These are phyloP conservation scores for Schrankia costaestrigalis DNA, from an alignment of 2,888 invertebrate genomes.

Conservation along the genomic window DNA sequence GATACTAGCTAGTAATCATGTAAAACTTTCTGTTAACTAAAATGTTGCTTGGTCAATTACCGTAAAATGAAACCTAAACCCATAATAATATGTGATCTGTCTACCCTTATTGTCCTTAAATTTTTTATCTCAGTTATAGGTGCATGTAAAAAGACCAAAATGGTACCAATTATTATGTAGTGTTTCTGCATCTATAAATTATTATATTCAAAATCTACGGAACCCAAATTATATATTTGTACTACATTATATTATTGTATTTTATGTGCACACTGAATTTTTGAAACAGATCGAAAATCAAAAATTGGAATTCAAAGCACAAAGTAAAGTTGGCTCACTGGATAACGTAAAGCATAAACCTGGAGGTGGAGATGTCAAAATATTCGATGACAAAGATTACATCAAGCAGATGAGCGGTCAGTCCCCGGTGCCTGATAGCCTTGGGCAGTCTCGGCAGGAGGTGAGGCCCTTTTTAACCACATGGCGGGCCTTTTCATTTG, in stretches of 20 bases:
- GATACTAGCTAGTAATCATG: too few species aligned
- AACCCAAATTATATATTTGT: constrained; percentile 15
- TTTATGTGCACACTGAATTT: constrained; percentile 68
- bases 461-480: constrained; percentile 55
- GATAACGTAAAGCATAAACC: constrained; percentile 95
- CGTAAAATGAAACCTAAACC: too few species aligned
- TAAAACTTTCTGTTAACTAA: too few species aligned
- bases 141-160: too few species aligned
- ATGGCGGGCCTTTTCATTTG: constrained; percentile 30
- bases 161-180: neutral
- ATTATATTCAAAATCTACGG: constrained; percentile 19
- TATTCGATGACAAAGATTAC: constrained; percentile 95
- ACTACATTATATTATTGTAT: constrained; percentile 30
- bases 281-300: constrained; percentile 90
- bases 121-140: too few species aligned
- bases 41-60: too few species aligned
- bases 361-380: constrained; percentile 96
- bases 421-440: constrained; percentile 63
- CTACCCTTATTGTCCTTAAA: too few species aligned
- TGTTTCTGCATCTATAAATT: too few species aligned
- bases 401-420: constrained; percentile 86
- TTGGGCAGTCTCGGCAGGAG: constrained; percentile 71
- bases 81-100: too few species aligned
- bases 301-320: constrained; percentile 95
- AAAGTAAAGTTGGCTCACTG: constrained; percentile 94